phyloP scores from a whole-genome alignment of 2,797 vertebrate species.

The Gallirallus australis region DNA sequence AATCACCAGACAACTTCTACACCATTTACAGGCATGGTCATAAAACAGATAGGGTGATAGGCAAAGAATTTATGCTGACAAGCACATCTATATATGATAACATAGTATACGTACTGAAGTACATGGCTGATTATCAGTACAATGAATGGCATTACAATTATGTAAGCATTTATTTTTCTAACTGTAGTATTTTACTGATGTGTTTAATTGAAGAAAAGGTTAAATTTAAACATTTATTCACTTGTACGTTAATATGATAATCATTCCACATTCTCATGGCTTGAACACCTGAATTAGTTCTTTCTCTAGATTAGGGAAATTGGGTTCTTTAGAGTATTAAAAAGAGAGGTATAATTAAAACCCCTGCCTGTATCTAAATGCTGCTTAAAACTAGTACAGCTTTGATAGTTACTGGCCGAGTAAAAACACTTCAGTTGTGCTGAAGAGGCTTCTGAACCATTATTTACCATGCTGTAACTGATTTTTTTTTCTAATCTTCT shows the following conservation, averaged over 20 bases:
- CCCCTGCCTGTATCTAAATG: background rate
- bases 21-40: background rate
- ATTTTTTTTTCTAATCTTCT: background rate
- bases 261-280: background rate
- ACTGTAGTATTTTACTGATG: background rate
- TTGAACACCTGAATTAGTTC: background rate
- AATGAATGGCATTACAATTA: background rate
- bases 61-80: background rate
- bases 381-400: background rate
- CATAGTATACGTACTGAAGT: background rate
- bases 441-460: background rate
- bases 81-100: background rate
- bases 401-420: background rate
- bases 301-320: background rate
- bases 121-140: background rate
- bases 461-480: background rate
- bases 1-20: background rate
- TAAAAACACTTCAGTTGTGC: background rate
- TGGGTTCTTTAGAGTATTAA: background rate
- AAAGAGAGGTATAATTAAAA: background rate
- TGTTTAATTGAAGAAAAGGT: background rate
- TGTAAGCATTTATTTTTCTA: background rate
- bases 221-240: background rate
- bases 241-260: background rate
- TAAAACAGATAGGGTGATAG: background rate